These are phyloP conservation scores for Gopherus flavomarginatus DNA, from an alignment of 2,113 vertebrate genomes.

Conservation along the genomic window DNA sequence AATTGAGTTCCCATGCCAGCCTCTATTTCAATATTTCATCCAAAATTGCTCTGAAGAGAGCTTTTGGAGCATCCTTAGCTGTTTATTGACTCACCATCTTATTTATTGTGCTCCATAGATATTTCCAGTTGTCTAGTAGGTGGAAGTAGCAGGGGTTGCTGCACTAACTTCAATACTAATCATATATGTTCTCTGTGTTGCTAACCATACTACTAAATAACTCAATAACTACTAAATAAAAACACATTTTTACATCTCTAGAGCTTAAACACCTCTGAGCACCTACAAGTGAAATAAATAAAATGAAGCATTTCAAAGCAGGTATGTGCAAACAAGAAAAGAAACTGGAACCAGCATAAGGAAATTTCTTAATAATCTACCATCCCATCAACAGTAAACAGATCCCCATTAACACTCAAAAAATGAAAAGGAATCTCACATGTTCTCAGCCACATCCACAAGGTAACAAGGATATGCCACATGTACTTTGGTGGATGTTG, in stretches of 20 bases:
- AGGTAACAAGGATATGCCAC: background rate
- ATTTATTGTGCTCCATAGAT: constrained; percentile 26
- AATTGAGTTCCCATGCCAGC: constrained; percentile 17
- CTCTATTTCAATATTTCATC: constrained; percentile 36
- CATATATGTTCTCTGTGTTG: background rate
- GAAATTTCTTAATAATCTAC: background rate
- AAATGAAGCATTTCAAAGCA: background rate
- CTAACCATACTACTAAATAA: constrained; percentile 17
- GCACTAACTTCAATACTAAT: background rate
- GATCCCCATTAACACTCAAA: constrained; percentile 5
- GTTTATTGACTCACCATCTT: constrained; percentile 2
- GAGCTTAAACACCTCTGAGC: constrained; percentile 10
- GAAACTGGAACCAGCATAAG: background rate
- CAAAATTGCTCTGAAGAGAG: constrained; percentile 37
- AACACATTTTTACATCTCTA: background rate
- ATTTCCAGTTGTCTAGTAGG: background rate
- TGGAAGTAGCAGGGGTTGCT: background rate
- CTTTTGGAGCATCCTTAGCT: background rate
- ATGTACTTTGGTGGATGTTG: constrained; percentile 3
- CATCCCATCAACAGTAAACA: background rate
- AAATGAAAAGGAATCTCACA: background rate
- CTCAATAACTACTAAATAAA: background rate
- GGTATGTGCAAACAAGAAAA: background rate
- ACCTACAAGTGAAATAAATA: constrained; percentile 11
- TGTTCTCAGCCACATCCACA: background rate